Base-by-base conservation (phyloP, 2,113 vertebrate genomes). In the Pseudonaja textilis region DNA sequence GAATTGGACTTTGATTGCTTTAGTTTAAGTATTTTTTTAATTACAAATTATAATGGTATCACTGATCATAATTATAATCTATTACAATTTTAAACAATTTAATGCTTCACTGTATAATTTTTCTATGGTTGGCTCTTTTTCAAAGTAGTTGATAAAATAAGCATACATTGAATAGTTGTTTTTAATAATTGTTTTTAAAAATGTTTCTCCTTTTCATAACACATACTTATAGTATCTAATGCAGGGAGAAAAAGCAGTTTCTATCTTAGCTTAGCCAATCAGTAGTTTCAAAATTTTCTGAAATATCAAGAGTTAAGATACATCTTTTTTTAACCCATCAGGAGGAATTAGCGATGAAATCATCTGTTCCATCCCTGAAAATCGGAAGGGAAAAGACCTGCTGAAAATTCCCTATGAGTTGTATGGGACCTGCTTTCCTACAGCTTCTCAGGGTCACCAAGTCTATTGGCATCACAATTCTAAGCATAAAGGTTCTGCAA, bases 401-500 rank as follows among this genome's bases (percentile, higher is more conserved):
- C 99, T 98, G 90, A 98, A 96, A 93, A 97, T 99, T 42, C 99
- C 99, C 12, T 98, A 99, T 0, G 99, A 99, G 96, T 97, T 99
- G 4, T 99, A 99, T 92, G 98, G 98, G 47, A 94, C 97, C 18
- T 99, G 99, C 94, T 97, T 98, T 92, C 96, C 97, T 88, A 96
- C 95, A 6, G 97, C 97, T 92, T 98, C 98, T 91, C 97, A 97
- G 0, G 94, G 97, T 91, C 97, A 97, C 7, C 97, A 96, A 89
- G 96, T 97, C 55, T 97, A 98, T 96, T 93, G 95, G 39, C 98
- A 97, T 88, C 98, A 98, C 93, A 96, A 97, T 5, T 91, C 88
- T 0, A 98, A 98, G 94, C 97, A 91, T 42, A 93, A 97, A n/a
- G 91, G 95, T 42, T 94, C 97, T 64, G 94, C 39, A 2, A 97